Percentiles rank a stretch among this genome's conserved stretches.
These are phyloP conservation scores for Condylostylus longicornis DNA, from an alignment of 1,140 invertebrate species.

Conservation along the genomic window DNA sequence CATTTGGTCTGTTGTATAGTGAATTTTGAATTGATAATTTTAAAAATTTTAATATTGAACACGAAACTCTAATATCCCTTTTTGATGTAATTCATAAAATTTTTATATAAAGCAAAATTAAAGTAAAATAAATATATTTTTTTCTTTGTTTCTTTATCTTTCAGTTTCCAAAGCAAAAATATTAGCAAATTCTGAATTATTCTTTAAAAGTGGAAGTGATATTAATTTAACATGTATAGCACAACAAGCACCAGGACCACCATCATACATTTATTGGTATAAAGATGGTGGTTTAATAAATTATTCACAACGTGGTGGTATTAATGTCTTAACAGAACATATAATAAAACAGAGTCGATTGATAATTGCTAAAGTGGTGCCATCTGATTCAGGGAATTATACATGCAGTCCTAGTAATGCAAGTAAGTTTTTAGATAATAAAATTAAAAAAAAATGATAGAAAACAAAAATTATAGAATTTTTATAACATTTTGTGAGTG, in stretches of 20 bases:
- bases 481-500: too few species aligned
- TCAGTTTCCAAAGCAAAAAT: slow-evolving; percentile 81
- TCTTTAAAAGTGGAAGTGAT: slow-evolving; percentile 75
- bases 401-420: slow-evolving; percentile 60
- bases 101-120: too few species aligned
- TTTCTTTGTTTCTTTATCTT: slow-evolving; percentile 18
- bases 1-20: too few species aligned
- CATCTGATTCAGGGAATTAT: slow-evolving; percentile 73
- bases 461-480: too few species aligned
- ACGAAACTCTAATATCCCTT: too few species aligned
- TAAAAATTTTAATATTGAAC: too few species aligned
- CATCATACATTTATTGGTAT: slow-evolving; percentile 84
- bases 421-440: slow-evolving; percentile 36
- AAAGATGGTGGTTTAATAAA: slow-evolving; percentile 73
- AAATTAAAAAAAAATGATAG: too few species aligned
- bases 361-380: slow-evolving; percentile 60
- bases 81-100: too few species aligned
- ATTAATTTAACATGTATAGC: slow-evolving; percentile 82
- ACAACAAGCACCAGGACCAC: slow-evolving; percentile 70
- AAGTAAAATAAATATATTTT: background rate
- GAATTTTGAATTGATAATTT: too few species aligned
- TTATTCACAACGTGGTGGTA: slow-evolving; percentile 69
- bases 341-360: slow-evolving; percentile 67
- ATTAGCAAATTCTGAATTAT: slow-evolving; percentile 64
- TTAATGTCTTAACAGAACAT: slow-evolving; percentile 74